Percentiles rank a stretch among this genome's conserved stretches.
phyloP scores from a whole-genome alignment of 2,797 vertebrate species.

The Mormyrus proboscirostris region DNA sequence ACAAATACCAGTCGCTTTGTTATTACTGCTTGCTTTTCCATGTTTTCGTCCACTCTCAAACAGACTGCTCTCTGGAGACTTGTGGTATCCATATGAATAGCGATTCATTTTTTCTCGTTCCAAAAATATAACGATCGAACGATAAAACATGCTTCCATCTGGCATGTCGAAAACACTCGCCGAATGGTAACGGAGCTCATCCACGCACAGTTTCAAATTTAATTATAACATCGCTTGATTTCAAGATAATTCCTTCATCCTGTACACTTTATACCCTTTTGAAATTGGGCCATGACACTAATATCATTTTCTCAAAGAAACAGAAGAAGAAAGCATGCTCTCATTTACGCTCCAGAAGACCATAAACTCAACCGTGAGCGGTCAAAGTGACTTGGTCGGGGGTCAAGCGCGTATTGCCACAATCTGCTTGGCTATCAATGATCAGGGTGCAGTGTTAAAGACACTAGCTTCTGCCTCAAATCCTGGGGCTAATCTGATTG shows the following conservation, averaged over 20 bases:
- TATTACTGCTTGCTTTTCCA: slow-evolving; percentile 14
- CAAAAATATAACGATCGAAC: slow-evolving; percentile 31
- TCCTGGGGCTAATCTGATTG: background rate
- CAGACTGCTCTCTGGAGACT: background rate
- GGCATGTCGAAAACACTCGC: slow-evolving; percentile 3
- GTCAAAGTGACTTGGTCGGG: too few species aligned
- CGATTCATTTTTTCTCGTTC: slow-evolving; percentile 30
- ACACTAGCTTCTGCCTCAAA: background rate
- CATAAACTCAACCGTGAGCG: background rate
- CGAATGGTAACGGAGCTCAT: slow-evolving; percentile 25
- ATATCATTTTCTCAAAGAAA: slow-evolving; percentile 26
- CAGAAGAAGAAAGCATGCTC: background rate
- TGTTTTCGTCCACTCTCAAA: slow-evolving; percentile 24
- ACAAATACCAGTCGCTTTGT: slow-evolving; percentile 14
- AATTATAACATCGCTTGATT: slow-evolving; percentile 22
- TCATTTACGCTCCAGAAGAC: background rate
- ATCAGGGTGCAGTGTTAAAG: background rate
- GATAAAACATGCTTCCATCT: slow-evolving; percentile 24
- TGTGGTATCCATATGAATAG: slow-evolving; percentile 33
- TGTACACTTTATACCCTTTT: slow-evolving; percentile 17
- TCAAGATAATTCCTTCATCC: slow-evolving; percentile 21
- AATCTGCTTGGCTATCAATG: background rate
- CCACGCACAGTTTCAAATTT: slow-evolving; percentile 6
- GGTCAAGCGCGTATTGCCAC: background rate
- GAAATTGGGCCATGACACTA: slow-evolving; percentile 19